A percentile compares a stretch with the other conserved stretches of the same genome.
These are phyloP conservation scores for Nasonia oneida DNA, from an alignment of 2,888 invertebrate species.

Conservation along the genomic window DNA sequence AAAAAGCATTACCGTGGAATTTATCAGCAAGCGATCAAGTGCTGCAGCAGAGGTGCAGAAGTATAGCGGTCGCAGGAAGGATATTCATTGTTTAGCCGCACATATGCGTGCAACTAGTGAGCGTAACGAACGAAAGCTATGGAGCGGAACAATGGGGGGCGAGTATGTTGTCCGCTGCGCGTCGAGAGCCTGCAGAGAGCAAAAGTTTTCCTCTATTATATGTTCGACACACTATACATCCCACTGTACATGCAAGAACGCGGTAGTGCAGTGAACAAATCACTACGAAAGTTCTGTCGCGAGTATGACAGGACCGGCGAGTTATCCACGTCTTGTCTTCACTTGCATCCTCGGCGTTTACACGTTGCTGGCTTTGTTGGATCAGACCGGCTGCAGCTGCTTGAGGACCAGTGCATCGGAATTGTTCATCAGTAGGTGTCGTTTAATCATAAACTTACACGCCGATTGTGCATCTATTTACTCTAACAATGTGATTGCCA, in stretches of 20 bases:
- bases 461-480: background rate
- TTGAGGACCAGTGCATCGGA: background rate
- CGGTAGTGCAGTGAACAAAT: too few relatives aligned
- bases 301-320: background rate
- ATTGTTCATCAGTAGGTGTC: background rate
- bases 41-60: background rate
- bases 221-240: background rate
- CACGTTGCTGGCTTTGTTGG: background rate
- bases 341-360: background rate
- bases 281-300: background rate
- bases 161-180: background rate
- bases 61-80: slow-evolving; percentile 13
- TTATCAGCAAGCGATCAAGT: slow-evolving; percentile 35
- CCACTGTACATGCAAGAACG: background rate
- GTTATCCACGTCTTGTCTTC: background rate
- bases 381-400: background rate
- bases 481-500: background rate
- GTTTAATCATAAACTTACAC: background rate
- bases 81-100: slow-evolving; percentile 32
- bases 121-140: slow-evolving; percentile 50
- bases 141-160: slow-evolving; percentile 24
- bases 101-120: slow-evolving; percentile 5
- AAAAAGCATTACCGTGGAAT: slow-evolving; percentile 52
- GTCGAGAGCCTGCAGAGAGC: background rate
- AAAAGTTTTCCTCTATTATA: background rate